phyloP scores from a whole-genome alignment of 2,888 invertebrate genomes.

The Drosophila paranaensis region DNA sequence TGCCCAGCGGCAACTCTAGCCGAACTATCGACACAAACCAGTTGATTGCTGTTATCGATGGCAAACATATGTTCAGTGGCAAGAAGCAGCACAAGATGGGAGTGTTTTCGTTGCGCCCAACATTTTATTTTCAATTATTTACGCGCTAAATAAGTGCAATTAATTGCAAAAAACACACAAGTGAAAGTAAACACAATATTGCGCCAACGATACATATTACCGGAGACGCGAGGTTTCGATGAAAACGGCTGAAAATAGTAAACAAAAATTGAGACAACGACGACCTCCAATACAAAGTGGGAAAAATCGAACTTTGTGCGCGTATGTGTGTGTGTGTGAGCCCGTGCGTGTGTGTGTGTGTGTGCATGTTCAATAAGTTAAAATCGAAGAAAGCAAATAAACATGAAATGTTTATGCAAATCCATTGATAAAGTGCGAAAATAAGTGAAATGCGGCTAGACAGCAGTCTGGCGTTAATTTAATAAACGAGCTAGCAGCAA shows the following conservation, averaged over 20 bases:
- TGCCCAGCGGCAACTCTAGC: background rate
- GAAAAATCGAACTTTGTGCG: conserved; percentile 76
- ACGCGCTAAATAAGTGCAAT: conserved; percentile 53
- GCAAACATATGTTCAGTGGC: conserved; percentile 57
- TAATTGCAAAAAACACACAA: conserved; percentile 37
- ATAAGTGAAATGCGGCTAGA: conserved; percentile 37
- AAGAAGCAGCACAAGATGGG: conserved; percentile 70
- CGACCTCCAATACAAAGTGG: conserved; percentile 72
- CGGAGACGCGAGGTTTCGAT: conserved; percentile 15
- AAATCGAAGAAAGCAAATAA: conserved; percentile 43
- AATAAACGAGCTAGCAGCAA: conserved; percentile 33
- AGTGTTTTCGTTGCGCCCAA: conserved; percentile 68
- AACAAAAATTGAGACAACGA: conserved; percentile 61
- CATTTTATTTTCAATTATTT: conserved; percentile 49
- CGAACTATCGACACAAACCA: conserved; percentile 49
- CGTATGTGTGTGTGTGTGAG: conserved; percentile 38
- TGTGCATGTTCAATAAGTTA: conserved; percentile 47
- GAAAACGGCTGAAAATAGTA: conserved; percentile 40
- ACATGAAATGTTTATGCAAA: conserved; percentile 28
- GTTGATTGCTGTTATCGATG: conserved; percentile 44
- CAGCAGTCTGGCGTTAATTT: conserved; percentile 38
- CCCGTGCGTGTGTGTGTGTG: conserved; percentile 31
- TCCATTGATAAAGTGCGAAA: conserved; percentile 41
- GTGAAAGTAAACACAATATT: conserved; percentile 18
- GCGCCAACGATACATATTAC: conserved; percentile 28